Evolutionary conservation across 1,140 invertebrate genomes (phyloP).

Genomic region (Pogonus chalceus): DNA sequence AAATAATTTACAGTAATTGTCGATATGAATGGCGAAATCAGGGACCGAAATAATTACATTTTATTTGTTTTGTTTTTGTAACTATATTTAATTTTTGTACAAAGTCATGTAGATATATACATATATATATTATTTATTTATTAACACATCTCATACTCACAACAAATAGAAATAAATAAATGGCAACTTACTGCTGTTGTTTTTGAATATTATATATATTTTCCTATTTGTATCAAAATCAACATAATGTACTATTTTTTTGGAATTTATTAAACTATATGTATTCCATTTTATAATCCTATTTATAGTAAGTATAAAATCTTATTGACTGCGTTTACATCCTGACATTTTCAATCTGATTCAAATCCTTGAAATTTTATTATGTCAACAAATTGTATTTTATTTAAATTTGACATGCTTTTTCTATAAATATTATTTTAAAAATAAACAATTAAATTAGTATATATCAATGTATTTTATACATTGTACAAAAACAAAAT

Average conservation of each 20-base stretch:
- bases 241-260: background rate
- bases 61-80: conserved; percentile 6
- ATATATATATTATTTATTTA: conserved; percentile 36
- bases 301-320: too few species aligned
- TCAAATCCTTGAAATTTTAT: too few species aligned
- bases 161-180: conserved; percentile 24
- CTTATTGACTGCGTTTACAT: too few species aligned
- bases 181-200: background rate
- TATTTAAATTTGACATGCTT: too few species aligned
- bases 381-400: too few species aligned
- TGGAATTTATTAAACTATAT: background rate
- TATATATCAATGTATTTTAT: too few species aligned
- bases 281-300: too few species aligned
- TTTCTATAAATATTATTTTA: too few species aligned
- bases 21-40: conserved; percentile 15
- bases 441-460: too few species aligned
- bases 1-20: background rate
- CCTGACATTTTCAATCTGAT: too few species aligned
- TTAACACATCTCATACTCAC: conserved; percentile 33
- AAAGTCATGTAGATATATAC: conserved; percentile 35
- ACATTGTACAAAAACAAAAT: too few species aligned
- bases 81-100: conserved; percentile 26
- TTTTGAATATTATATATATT: background rate
- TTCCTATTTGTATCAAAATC: background rate
- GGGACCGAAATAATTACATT: conserved; percentile 28